Conservation (phyloP, 92 coral and sea anemone species). For the Epizoanthus illoricatus region DNA sequence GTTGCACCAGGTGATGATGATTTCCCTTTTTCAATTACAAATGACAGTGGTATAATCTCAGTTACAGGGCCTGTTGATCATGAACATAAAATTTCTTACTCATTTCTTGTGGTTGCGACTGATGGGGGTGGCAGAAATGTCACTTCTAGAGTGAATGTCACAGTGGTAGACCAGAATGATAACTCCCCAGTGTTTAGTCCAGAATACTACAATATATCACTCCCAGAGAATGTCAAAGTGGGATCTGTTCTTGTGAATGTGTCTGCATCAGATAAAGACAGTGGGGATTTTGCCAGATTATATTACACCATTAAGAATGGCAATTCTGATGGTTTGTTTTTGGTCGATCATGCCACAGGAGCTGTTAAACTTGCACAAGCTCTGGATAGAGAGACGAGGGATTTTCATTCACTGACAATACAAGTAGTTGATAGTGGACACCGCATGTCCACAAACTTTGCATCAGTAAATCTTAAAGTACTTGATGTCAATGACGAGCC, state of each 20-base stretch:
- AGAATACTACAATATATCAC: constrained; percentile 49
- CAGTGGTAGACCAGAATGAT: constrained; percentile 83
- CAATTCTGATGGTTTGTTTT: constrained; percentile 66
- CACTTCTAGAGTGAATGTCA: constrained; percentile 62
- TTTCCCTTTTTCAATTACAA: constrained; percentile 64
- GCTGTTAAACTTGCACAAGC: constrained; percentile 54
- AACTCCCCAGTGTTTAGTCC: constrained; percentile 81
- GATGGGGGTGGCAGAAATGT: constrained; percentile 81
- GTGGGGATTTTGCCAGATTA: constrained; percentile 68
- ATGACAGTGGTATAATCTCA: constrained; percentile 64
- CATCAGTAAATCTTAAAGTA: constrained; percentile 69
- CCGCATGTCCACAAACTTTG: constrained; percentile 58
- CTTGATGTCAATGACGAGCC: constrained; percentile 94
- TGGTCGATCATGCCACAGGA: constrained; percentile 58
- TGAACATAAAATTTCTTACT: constrained; percentile 59
- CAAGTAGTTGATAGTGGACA: constrained; percentile 85
- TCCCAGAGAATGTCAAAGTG: constrained; percentile 63
- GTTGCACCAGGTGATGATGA: not conserved
- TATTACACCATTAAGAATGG: constrained; percentile 63
- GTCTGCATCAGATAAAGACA: constrained; percentile 78
- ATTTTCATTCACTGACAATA: constrained; percentile 60
- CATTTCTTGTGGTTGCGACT: constrained; percentile 66
- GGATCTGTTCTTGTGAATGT: constrained; percentile 56
- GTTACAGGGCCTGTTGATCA: constrained; percentile 68
- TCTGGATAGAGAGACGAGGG: constrained; percentile 87